Percentiles rank a stretch among this genome's conserved stretches.
Evolutionary conservation across 2,888 invertebrate genomes (phyloP).

Genomic region (Falcaria lacertinaria): DNA sequence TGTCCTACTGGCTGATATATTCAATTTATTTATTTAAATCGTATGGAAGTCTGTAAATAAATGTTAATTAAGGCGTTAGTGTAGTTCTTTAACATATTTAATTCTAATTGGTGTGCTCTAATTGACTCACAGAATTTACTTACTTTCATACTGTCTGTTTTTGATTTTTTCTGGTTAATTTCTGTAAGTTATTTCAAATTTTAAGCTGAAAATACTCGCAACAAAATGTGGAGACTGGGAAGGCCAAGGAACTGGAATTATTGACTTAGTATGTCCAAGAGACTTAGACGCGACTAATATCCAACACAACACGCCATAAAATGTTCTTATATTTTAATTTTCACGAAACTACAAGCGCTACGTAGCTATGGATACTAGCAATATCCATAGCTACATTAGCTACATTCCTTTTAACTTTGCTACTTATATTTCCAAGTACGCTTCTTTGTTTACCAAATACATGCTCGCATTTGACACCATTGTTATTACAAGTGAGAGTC

Average conservation of each 20-base stretch:
- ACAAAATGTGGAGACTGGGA: neutral
- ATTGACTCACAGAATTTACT: constrained; percentile 23
- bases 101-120: constrained; percentile 14
- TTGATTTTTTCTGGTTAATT: neutral
- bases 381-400: too few species aligned
- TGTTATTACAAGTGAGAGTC: neutral
- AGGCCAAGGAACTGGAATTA: too few species aligned
- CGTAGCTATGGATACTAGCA: too few species aligned
- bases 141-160: neutral
- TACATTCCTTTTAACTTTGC: too few species aligned
- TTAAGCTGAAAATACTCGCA: neutral
- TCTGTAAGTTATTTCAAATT: neutral
- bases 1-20: neutral
- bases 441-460: too few species aligned
- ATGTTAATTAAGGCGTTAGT: constrained; percentile 20
- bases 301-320: too few species aligned
- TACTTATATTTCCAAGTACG: too few species aligned
- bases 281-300: too few species aligned
- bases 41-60: constrained; percentile 11
- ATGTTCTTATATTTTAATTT: too few species aligned
- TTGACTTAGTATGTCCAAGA: too few species aligned
- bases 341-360: too few species aligned
- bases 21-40: constrained; percentile 5
- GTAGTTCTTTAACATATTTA: constrained; percentile 21
- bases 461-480: neutral